Evolutionary conservation across 2,113 vertebrate species (phyloP).

Genomic region (Oceanodroma tethys): DNA sequence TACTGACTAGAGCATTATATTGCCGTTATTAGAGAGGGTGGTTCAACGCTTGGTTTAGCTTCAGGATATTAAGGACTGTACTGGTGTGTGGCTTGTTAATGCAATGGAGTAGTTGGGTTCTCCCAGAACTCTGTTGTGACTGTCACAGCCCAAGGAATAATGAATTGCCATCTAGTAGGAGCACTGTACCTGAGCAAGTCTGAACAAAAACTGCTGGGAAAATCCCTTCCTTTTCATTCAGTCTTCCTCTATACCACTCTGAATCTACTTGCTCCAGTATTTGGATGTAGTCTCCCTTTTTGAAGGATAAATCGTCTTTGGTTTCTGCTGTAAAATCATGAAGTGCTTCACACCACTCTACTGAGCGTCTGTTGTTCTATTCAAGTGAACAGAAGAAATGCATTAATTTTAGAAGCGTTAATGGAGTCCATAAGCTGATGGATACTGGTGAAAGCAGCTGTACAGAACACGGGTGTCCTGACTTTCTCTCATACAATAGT

Average conservation of each 20-base stretch:
- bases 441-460: not conserved
- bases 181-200: conserved; percentile 73
- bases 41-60: not conserved
- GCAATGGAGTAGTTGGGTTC: not conserved
- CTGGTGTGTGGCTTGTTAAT: not conserved
- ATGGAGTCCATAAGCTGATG: not conserved
- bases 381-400: conserved; percentile 26
- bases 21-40: not conserved
- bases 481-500: not conserved
- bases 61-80: not conserved
- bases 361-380: conserved; percentile 44
- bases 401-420: not conserved
- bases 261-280: conserved; percentile 78
- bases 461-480: not conserved
- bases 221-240: conserved; percentile 83
- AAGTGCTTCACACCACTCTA: conserved; percentile 84
- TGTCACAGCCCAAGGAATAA: not conserved
- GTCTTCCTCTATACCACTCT: conserved; percentile 85
- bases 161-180: not conserved
- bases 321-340: conserved; percentile 86
- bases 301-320: conserved; percentile 83
- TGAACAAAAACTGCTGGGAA: conserved; percentile 86
- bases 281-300: conserved; percentile 84
- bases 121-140: not conserved
- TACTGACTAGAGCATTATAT: not conserved